A percentile compares a stretch with the other conserved stretches of the same genome.
These are phyloP conservation scores for Argya squamiceps DNA, from an alignment of 2,797 vertebrate genomes.

Conservation along the genomic window DNA sequence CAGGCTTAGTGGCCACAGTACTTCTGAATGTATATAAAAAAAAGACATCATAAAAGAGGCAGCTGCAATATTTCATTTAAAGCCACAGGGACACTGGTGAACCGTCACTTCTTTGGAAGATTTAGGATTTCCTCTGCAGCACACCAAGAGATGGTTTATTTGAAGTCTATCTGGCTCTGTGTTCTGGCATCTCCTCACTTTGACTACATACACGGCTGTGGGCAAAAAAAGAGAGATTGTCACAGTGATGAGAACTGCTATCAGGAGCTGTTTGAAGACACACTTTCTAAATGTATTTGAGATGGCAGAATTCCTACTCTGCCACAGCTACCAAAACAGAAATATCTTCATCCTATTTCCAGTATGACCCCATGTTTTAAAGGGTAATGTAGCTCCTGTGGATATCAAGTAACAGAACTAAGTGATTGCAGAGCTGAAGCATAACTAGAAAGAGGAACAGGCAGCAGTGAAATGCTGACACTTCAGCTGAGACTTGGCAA, in stretches of 20 bases:
- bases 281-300: background rate
- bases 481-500: slow-evolving; percentile 41
- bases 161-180: background rate
- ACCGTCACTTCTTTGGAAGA: background rate
- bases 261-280: background rate
- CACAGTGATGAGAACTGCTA: background rate
- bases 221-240: background rate
- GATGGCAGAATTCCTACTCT: background rate
- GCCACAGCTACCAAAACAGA: background rate
- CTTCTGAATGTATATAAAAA: background rate
- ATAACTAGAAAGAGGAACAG: slow-evolving; percentile 65
- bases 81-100: background rate
- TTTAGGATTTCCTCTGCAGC: background rate
- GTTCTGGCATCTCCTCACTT: background rate
- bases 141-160: background rate
- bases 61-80: background rate
- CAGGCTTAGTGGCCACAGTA: background rate
- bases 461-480: background rate
- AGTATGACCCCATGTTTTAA: background rate
- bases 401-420: slow-evolving; percentile 26
- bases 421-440: background rate
- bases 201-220: background rate
- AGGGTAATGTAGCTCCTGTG: slow-evolving; percentile 1
- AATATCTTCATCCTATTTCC: slow-evolving; percentile 14
- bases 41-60: background rate